Evolutionary conservation across 2,113 vertebrate genomes (phyloP).

Genomic region (Mormyrus lacerda): DNA sequence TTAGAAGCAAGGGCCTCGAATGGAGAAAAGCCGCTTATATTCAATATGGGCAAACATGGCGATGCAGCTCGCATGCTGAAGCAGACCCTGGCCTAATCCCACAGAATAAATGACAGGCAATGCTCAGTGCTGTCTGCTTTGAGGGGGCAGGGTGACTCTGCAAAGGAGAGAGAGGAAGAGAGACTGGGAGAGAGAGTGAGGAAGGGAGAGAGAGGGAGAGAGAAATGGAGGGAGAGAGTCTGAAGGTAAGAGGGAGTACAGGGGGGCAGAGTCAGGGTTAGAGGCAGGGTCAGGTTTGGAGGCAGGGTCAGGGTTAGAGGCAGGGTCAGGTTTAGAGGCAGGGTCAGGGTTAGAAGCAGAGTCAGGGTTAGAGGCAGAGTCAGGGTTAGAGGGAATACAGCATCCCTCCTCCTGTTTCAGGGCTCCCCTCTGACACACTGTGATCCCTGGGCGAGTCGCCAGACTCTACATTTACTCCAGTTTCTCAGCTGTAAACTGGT

Average conservation of each 20-base stretch:
- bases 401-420: not conserved
- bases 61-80: constrained; percentile 36
- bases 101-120: constrained; percentile 39
- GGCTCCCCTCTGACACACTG: not conserved
- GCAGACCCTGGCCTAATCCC: constrained; percentile 52
- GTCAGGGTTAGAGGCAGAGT: not conserved
- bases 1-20: constrained; percentile 62
- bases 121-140: not conserved
- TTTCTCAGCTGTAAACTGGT: constrained; percentile 56
- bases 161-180: constrained; percentile 16
- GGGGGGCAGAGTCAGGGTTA: no score
- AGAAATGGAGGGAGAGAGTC: not conserved
- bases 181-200: not conserved
- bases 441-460: not conserved
- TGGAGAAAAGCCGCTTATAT: constrained; percentile 67
- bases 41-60: constrained; percentile 62
- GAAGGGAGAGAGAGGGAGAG: not conserved
- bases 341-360: no score
- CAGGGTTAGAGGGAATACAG: not conserved
- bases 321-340: no score
- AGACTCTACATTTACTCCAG: constrained; percentile 28
- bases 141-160: constrained; percentile 1
- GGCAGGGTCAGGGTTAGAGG: no score
- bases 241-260: not conserved
- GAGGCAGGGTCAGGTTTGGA: no score